phyloP scores from a whole-genome alignment of 1,140 invertebrate genomes.

The Drosophila kanapiae region DNA sequence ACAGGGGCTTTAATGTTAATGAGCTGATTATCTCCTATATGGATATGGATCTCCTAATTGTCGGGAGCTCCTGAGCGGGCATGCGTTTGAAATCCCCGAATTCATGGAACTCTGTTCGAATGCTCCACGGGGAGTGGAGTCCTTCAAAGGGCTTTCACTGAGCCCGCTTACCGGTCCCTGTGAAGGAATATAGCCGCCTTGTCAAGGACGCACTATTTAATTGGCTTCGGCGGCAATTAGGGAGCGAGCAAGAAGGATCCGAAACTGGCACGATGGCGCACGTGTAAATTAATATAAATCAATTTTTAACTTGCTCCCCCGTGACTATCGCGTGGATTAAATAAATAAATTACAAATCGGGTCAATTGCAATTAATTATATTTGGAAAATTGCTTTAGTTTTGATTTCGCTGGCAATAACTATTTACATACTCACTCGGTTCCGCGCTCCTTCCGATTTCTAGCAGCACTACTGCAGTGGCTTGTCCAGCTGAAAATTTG shows the following conservation, averaged over 20 bases:
- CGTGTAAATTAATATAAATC: slow-evolving; percentile 42
- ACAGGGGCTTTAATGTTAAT: slow-evolving; percentile 21
- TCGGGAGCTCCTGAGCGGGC: neutral
- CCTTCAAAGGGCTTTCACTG: slow-evolving; percentile 44
- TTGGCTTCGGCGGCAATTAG: slow-evolving; percentile 8
- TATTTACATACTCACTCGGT: slow-evolving; percentile 45
- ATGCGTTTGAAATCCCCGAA: slow-evolving; percentile 17
- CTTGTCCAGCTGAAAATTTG: slow-evolving; percentile 53
- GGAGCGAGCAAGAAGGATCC: neutral
- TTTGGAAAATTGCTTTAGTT: slow-evolving; percentile 61
- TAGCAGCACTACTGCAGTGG: slow-evolving; percentile 29
- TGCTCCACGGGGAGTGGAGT: neutral
- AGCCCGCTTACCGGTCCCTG: slow-evolving; percentile 14
- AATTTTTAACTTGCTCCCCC: slow-evolving; percentile 26
- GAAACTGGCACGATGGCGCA: slow-evolving; percentile 21
- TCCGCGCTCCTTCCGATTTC: slow-evolving; percentile 7
- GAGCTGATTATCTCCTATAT: slow-evolving; percentile 22
- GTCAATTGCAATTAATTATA: slow-evolving; percentile 78
- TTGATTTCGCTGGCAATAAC: slow-evolving; percentile 58
- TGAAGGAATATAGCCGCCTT: neutral
- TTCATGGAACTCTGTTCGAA: slow-evolving; percentile 2
- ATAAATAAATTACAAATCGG: slow-evolving; percentile 72
- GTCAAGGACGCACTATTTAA: slow-evolving; percentile 21
- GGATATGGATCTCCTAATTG: slow-evolving; percentile 10
- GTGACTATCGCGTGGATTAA: slow-evolving; percentile 32